phyloP scores from a whole-genome alignment of 2,888 invertebrate species.

The Pediacus dermestoides region DNA sequence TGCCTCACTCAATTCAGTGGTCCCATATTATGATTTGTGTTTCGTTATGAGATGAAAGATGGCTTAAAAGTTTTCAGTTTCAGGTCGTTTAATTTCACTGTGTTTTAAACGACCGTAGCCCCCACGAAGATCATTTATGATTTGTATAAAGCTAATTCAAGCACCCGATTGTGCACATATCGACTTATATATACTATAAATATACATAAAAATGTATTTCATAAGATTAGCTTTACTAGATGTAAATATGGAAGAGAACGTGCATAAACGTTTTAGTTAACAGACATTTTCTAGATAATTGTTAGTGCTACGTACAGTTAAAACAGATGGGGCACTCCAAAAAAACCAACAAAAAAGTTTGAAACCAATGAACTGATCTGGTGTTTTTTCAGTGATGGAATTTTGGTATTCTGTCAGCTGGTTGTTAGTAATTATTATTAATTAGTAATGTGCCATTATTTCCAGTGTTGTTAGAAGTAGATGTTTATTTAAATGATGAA shows the following conservation, averaged over 20 bases:
- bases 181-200: slow-evolving; percentile 32
- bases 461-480: slow-evolving; percentile 47
- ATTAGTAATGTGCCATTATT: slow-evolving; percentile 49
- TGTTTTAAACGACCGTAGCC: no score
- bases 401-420: slow-evolving; percentile 49
- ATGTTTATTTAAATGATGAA: slow-evolving; percentile 43
- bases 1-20: no score
- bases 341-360: slow-evolving; percentile 18
- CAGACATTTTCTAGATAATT: slow-evolving; percentile 31
- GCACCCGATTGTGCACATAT: slow-evolving; percentile 36
- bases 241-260: slow-evolving; percentile 29
- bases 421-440: slow-evolving; percentile 35
- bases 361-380: slow-evolving; percentile 34
- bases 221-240: slow-evolving; percentile 33
- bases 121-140: no score
- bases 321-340: slow-evolving; percentile 24
- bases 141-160: slow-evolving; percentile 30
- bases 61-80: no score
- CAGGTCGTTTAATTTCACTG: no score
- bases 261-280: slow-evolving; percentile 19
- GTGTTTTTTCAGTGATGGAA: slow-evolving; percentile 47
- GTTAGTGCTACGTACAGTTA: slow-evolving; percentile 23
- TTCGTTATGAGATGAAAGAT: no score
- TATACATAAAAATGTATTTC: no score
- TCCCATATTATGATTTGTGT: no score